Percentiles rank a stretch among this genome's conserved stretches.
phyloP scores from a whole-genome alignment of 1,140 invertebrate genomes.

The Ectropis grisescens region DNA sequence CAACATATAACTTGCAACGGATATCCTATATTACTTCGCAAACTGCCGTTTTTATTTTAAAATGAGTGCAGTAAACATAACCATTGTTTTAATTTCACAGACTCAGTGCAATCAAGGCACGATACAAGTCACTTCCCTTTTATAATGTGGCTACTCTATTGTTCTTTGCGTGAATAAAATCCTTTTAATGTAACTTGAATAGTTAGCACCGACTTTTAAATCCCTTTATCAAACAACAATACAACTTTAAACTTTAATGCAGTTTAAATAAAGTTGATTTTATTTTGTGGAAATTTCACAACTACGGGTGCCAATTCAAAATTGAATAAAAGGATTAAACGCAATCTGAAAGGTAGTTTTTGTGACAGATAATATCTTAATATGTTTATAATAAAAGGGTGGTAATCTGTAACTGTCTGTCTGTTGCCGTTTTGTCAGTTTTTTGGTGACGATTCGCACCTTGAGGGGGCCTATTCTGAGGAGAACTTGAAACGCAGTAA shows the following conservation, averaged over 20 bases:
- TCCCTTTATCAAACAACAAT: conserved; percentile 11
- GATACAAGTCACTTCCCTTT: conserved; percentile 46
- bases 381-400: conserved; percentile 60
- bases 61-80: no score
- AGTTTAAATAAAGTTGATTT: conserved; percentile 14
- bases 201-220: conserved; percentile 30
- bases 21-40: no score
- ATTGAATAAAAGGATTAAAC: conserved; percentile 50
- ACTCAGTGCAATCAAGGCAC: no score
- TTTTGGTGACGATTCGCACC: conserved; percentile 48
- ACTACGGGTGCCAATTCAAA: conserved; percentile 19
- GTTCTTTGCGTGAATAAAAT: conserved; percentile 46
- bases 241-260: conserved; percentile 7
- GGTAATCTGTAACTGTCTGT: conserved; percentile 62
- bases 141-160: conserved; percentile 34
- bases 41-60: no score
- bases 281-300: conserved; percentile 11
- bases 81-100: no score
- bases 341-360: conserved; percentile 43
- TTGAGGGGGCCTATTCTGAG: conserved; percentile 37
- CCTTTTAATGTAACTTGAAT: conserved; percentile 30
- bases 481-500: no score
- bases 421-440: conserved; percentile 24
- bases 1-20: no score
- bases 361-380: conserved; percentile 62